These are phyloP conservation scores for Potorous gilbertii DNA, from an alignment of 2,797 vertebrate genomes.

Conservation along the genomic window DNA sequence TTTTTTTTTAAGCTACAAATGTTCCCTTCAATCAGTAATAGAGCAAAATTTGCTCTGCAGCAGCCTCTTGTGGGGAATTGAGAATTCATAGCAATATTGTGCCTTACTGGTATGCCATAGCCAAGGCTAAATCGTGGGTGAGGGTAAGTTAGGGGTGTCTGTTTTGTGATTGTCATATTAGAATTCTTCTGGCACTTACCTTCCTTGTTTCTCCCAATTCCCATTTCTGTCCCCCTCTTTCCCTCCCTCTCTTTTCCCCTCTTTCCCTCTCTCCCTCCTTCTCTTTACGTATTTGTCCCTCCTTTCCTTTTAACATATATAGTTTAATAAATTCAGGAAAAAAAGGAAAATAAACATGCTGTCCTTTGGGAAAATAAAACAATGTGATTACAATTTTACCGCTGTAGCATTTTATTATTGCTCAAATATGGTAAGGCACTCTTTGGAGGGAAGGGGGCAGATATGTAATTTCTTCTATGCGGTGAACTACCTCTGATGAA, in stretches of 20 bases:
- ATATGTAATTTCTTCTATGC: not conserved
- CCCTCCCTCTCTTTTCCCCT: not conserved
- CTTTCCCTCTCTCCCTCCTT: not conserved
- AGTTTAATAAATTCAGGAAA: not conserved
- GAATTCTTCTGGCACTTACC: not conserved
- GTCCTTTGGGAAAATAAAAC: not conserved
- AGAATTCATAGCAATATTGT: not conserved
- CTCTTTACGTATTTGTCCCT: not conserved
- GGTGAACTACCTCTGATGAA: not conserved
- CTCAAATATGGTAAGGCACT: not conserved
- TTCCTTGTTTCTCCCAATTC: not conserved
- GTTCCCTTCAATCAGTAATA: not conserved
- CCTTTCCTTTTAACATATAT: not conserved
- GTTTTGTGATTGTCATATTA: not conserved
- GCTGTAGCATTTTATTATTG: not conserved
- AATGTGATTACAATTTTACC: not conserved
- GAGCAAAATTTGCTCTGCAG: constrained; percentile 73
- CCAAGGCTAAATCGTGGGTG: not conserved
- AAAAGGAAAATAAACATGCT: not conserved
- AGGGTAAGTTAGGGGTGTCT: not conserved
- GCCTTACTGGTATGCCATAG: not conserved
- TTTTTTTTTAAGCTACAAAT: constrained; percentile 44
- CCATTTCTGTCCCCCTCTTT: not conserved
- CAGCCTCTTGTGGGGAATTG: constrained; percentile 76
- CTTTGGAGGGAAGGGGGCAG: not conserved